Percentiles rank a stretch among this genome's conserved stretches.
phyloP scores from a whole-genome alignment of 2,888 invertebrate genomes.

The Netelia inedita region DNA sequence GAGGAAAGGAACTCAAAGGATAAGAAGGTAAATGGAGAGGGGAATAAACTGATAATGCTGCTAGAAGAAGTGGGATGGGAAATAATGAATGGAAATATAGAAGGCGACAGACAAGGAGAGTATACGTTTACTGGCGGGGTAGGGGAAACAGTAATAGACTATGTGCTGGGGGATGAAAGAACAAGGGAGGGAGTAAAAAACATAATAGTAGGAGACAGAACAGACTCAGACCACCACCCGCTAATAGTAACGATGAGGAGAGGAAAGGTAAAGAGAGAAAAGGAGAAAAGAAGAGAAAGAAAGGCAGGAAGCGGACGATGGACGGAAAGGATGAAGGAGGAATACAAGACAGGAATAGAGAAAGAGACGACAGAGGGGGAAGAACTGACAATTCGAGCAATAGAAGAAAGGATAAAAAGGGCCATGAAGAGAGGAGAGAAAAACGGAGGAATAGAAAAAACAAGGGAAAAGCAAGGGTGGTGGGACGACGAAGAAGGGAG shows the following conservation, averaged over 20 bases:
- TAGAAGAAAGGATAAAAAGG: neutral
- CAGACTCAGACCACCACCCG: constrained; percentile 40
- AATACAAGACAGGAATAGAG: neutral
- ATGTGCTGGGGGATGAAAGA: neutral
- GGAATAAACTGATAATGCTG: neutral
- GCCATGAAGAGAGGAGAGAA: neutral
- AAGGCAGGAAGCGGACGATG: neutral
- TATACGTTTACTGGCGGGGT: neutral
- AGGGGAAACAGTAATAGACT: constrained; percentile 22
- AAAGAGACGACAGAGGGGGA: neutral
- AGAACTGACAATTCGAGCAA: neutral
- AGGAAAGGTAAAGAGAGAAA: neutral
- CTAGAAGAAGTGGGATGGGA: constrained; percentile 8
- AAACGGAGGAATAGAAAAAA: neutral
- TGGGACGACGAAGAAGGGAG: constrained; percentile 10
- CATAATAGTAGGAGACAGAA: neutral
- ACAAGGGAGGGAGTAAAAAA: constrained; percentile 1
- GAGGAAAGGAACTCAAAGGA: constrained; percentile 11
- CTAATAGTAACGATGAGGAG: neutral
- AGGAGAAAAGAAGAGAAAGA: neutral
- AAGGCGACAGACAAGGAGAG: constrained; percentile 24
- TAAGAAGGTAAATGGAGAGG: constrained; percentile 5
- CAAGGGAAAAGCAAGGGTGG: neutral
- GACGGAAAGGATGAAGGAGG: neutral
- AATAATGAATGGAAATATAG: constrained; percentile 28